phyloP scores from a whole-genome alignment of 2,113 vertebrate genomes.

The Thomomys bottae region DNA sequence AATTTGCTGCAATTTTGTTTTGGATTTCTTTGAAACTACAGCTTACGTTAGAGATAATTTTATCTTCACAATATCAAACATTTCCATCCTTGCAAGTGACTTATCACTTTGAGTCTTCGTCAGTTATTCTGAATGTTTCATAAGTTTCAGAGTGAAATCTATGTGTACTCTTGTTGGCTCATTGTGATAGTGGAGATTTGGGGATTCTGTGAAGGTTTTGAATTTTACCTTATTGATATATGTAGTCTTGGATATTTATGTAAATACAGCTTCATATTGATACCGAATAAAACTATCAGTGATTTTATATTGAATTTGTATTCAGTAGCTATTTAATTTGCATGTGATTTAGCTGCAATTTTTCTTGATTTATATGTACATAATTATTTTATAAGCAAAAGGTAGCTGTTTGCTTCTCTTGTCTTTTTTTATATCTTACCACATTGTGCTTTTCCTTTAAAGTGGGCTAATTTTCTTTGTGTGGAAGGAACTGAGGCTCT shows the following conservation, averaged over 20 bases:
- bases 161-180: neutral
- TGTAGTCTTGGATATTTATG: neutral
- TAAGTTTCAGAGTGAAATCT: neutral
- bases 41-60: neutral
- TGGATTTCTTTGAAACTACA: neutral
- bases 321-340: neutral
- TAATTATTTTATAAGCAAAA: neutral
- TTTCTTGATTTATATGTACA: neutral
- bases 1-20: neutral
- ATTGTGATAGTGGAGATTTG: neutral
- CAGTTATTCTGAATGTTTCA: neutral
- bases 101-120: neutral
- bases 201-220: neutral
- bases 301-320: neutral
- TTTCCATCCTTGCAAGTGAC: neutral
- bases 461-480: neutral
- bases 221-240: neutral
- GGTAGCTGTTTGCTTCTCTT: neutral
- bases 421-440: neutral
- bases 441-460: neutral
- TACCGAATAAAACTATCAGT: neutral
- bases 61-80: neutral
- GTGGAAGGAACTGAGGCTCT: neutral
- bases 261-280: neutral
- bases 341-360: neutral